Percentiles rank a stretch among this genome's conserved stretches.
Evolutionary conservation across 2,888 invertebrate species (phyloP).

Genomic region (Leucozona laternaria): DNA sequence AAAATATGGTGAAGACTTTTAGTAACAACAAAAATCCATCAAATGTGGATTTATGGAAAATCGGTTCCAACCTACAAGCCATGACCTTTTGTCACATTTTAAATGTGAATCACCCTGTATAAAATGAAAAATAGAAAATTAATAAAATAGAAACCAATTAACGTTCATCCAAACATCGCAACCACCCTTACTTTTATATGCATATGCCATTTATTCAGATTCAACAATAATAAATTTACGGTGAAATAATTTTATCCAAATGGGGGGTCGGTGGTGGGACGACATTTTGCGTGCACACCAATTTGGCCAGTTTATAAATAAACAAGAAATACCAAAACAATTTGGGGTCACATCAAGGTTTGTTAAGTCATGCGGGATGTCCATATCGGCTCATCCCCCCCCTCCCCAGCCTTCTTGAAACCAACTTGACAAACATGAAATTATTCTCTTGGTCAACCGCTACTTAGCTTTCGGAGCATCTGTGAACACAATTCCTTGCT

Average conservation of each 20-base stretch:
- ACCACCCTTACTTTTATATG: background rate
- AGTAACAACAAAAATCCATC: no score
- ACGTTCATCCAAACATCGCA: no score
- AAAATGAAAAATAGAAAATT: no score
- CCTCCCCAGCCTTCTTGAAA: conserved; percentile 10
- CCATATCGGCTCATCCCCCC: conserved; percentile 14
- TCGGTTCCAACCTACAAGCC: no score
- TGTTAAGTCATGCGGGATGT: conserved; percentile 61
- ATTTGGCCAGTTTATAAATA: conserved; percentile 50
- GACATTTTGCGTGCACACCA: conserved; percentile 50
- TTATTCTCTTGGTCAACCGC: conserved; percentile 72
- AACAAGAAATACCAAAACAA: conserved; percentile 46
- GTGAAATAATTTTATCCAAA: background rate
- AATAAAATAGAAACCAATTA: no score
- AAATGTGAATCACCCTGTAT: background rate
- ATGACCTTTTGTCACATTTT: no score
- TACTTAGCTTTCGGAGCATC: conserved; percentile 67
- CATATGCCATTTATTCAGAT: background rate
- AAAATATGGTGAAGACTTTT: no score
- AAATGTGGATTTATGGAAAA: no score
- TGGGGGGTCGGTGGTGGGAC: background rate
- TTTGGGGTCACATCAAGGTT: conserved; percentile 64
- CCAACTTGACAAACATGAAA: conserved; percentile 70
- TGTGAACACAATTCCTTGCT: conserved; percentile 66
- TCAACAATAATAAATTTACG: background rate